Percentiles rank a stretch among this genome's conserved stretches.
phyloP scores from a whole-genome alignment of 2,888 invertebrate species.

The Suillia variegata region DNA sequence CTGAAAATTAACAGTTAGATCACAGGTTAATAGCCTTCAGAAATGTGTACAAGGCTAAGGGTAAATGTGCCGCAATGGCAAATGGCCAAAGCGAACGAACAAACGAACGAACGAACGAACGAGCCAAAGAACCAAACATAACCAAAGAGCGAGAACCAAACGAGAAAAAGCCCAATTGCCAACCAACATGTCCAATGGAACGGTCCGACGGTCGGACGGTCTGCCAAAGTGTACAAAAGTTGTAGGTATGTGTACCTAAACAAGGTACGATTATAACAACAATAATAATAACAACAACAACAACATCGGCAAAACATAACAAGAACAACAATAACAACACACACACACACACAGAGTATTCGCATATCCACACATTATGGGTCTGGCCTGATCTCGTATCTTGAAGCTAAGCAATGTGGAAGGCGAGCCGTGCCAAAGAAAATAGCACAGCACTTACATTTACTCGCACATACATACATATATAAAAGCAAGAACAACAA shows the following conservation, averaged over 20 bases:
- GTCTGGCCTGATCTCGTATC: too few relatives aligned
- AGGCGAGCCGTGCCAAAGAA: too few relatives aligned
- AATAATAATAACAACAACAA: not conserved
- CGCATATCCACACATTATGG: too few relatives aligned
- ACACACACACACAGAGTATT: not conserved
- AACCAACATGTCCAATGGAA: too few relatives aligned
- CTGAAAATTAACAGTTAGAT: constrained; percentile 18
- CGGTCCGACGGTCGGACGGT: too few relatives aligned
- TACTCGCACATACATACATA: too few relatives aligned
- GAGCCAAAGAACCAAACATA: not conserved
- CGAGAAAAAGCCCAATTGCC: too few relatives aligned
- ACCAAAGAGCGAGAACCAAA: too few relatives aligned
- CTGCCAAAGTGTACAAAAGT: not conserved
- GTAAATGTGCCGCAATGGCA: not conserved
- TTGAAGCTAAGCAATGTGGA: too few relatives aligned
- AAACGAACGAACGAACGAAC: too few relatives aligned
- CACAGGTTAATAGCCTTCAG: constrained; percentile 20
- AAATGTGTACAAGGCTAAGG: constrained; percentile 14
- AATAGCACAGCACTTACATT: too few relatives aligned
- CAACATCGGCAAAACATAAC: not conserved
- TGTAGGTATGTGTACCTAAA: not conserved
- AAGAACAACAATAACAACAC: constrained; percentile 6
- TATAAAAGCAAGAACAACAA: constrained; percentile 8
- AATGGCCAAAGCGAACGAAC: not conserved
- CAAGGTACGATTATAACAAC: not conserved